Evolutionary conservation across 2,113 vertebrate genomes (phyloP).

Genomic region (Nothobranchius kuhntae): DNA sequence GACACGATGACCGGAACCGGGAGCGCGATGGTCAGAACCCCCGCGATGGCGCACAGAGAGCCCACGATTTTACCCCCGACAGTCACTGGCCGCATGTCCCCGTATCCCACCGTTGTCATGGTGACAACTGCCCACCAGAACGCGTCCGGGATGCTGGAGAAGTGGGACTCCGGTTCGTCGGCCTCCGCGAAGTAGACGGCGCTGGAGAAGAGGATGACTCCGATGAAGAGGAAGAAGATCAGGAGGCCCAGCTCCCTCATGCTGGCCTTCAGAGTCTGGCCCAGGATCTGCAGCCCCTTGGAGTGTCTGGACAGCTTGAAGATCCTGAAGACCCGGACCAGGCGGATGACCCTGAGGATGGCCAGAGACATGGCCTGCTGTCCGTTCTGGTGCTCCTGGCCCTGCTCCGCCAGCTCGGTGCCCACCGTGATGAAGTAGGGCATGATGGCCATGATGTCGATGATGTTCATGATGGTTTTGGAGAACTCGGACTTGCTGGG

Average conservation of each 20-base stretch:
- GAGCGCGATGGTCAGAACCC: conserved; percentile 94
- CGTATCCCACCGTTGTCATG: conserved; percentile 97
- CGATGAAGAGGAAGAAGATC: conserved; percentile 98
- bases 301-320: conserved; percentile 96
- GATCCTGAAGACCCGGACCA: conserved; percentile 94
- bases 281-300: conserved; percentile 95
- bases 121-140: conserved; percentile 99
- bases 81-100: conserved; percentile 93
- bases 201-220: conserved; percentile 96
- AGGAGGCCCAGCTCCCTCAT: conserved; percentile 95
- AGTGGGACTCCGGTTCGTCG: conserved; percentile 91
- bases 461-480: conserved; percentile 96
- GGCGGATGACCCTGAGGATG: conserved; percentile 92
- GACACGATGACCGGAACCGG: conserved; percentile 96
- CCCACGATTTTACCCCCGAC: conserved; percentile 97
- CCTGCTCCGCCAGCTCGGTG: conserved; percentile 90
- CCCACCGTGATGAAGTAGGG: conserved; percentile 97
- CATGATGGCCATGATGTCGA: conserved; percentile 94
- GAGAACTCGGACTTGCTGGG: conserved; percentile 95
- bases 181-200: conserved; percentile 94
- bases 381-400: conserved; percentile 82
- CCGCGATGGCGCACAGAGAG: conserved; percentile 93
- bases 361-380: conserved; percentile 97
- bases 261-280: conserved; percentile 94
- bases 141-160: conserved; percentile 96